Evolutionary conservation across 2,888 invertebrate species (phyloP).

Genomic region (Micoletzkya japonica): DNA sequence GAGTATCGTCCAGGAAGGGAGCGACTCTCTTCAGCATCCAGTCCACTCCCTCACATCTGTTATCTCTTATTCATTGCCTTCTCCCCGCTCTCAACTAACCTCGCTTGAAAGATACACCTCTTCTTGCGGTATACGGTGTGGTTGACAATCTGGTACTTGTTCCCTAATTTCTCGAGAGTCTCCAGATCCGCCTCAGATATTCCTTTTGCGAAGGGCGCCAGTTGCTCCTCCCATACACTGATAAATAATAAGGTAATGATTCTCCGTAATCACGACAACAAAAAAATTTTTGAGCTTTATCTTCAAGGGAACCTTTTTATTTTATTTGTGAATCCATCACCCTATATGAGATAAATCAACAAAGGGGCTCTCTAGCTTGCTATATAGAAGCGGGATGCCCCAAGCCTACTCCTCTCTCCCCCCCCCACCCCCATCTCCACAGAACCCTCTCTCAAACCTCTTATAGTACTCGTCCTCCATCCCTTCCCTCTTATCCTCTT

Average conservation of each 20-base stretch:
- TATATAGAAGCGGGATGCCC: too few relatives aligned
- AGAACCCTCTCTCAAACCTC: too few relatives aligned
- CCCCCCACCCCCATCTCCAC: too few relatives aligned
- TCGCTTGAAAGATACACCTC: slow-evolving; percentile 12
- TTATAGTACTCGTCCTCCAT: background rate
- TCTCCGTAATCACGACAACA: slow-evolving; percentile 2
- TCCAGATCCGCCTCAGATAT: background rate
- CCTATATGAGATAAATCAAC: too few relatives aligned
- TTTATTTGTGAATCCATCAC: too few relatives aligned
- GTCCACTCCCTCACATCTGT: slow-evolving; percentile 15
- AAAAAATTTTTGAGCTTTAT: background rate
- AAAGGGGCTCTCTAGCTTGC: too few relatives aligned
- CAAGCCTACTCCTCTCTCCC: too few relatives aligned
- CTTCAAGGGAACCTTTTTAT: too few relatives aligned
- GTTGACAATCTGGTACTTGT: slow-evolving; percentile 23
- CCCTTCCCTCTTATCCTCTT: background rate
- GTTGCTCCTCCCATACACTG: slow-evolving; percentile 19
- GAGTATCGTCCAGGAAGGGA: background rate
- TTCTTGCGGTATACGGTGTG: slow-evolving; percentile 20
- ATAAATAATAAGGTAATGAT: background rate
- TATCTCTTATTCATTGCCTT: too few relatives aligned
- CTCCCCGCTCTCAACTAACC: slow-evolving; percentile 19
- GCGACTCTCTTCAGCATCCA: background rate
- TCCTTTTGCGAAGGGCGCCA: slow-evolving; percentile 10
- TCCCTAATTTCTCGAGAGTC: background rate